Evolutionary conservation across 1,140 invertebrate genomes (phyloP).

Genomic region (Meloidogyne floridensis): DNA sequence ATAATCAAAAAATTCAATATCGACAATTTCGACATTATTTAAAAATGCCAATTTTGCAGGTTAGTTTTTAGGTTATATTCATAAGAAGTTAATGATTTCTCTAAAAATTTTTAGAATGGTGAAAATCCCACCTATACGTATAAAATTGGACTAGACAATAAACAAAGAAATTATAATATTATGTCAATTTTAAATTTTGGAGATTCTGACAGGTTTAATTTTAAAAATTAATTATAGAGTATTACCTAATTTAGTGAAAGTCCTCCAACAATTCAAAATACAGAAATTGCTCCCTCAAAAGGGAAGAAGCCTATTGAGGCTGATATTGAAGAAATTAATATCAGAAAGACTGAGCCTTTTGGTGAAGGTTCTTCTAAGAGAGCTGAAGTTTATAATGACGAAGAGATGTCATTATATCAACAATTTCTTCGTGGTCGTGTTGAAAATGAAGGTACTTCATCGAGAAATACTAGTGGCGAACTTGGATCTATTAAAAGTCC

Average conservation of each 20-base stretch:
- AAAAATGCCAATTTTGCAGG: constrained; percentile 3
- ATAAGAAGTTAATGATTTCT: too few species aligned
- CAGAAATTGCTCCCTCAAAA: background rate
- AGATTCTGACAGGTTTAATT: background rate
- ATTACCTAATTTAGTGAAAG: background rate
- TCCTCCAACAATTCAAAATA: background rate
- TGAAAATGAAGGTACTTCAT: background rate
- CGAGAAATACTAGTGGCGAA: background rate
- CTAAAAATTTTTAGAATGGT: constrained; percentile 5
- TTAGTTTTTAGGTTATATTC: background rate
- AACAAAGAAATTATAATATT: background rate
- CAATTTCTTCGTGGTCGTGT: background rate
- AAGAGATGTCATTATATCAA: background rate
- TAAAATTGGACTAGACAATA: background rate
- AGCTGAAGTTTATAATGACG: background rate
- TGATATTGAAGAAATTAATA: background rate
- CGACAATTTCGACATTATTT: background rate
- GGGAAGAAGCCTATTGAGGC: background rate
- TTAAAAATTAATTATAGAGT: background rate
- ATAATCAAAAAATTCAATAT: background rate
- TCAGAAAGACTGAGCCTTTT: background rate
- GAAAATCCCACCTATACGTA: background rate
- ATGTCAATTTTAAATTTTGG: background rate
- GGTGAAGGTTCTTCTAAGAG: background rate
- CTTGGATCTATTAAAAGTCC: background rate